Base-by-base conservation (phyloP, 2,113 vertebrate species). In the Melanerpes formicivorus region DNA sequence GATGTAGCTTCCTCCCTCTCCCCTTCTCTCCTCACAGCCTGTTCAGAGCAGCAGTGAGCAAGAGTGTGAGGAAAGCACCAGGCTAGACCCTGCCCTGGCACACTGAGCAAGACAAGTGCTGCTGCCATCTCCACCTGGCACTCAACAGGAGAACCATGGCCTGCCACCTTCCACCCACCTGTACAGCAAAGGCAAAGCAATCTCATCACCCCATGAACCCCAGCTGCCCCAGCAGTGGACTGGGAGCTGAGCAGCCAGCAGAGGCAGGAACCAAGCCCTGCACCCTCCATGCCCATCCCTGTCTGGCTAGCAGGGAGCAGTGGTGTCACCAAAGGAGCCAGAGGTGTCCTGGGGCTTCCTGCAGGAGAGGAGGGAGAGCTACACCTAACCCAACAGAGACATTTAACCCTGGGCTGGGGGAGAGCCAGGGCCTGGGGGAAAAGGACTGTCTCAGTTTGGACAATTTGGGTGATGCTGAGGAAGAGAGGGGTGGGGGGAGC, bases 141-240 rank as follows among this genome's bases (percentile, higher is more conserved):
- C 95, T 65, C 87, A 62, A 95, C 95, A 97, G 96, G 96, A 97
- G 95, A 97, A 93, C 84, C 95, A 88, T 29, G 96, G 96, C 94
- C 96, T 32, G 4, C 94, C 95, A 95, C 93, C 93, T 90, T 89
- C 90, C 93, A 83, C 82, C 95, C 90, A 90, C 93, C 78, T 93
- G 55, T 90, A 96, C 95, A 90, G 87, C 93, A 93, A 95, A 75
- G 83, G 78, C 91, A 72, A 94, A 60, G 93, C 78, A 65, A 95
- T 76, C 79, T 93, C 90, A 88, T 87, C 92, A 76, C 88, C 89
- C 88, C 77, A 75, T 18, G 48, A 86, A 81, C 30, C 88, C 89
- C 86, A 72, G 50, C 34, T 32, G 25, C 82, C 90, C 11, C 11
- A 65, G 76, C 90, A 9, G 37, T 52, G 94, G 84, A 88, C 84